These are phyloP conservation scores for Schizothorax lantsangensis DNA, from an alignment of 2,797 vertebrate species.

Conservation along the genomic window DNA sequence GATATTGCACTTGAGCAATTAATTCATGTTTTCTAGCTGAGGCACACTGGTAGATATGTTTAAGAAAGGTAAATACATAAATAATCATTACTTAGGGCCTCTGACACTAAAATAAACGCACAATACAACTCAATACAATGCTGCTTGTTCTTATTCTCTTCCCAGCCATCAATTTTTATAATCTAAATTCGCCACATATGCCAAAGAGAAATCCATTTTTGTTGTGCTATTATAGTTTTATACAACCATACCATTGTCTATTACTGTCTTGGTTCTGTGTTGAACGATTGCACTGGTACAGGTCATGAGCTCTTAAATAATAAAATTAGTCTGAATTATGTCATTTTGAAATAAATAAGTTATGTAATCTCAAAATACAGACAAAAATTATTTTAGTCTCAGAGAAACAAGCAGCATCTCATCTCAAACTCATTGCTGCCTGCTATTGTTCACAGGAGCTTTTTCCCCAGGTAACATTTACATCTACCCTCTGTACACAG, in stretches of 20 bases:
- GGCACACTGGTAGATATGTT: not conserved
- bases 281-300: not conserved
- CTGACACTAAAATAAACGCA: not conserved
- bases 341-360: not conserved
- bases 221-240: not conserved
- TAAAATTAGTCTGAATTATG: constrained; percentile 12
- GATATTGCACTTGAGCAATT: not conserved
- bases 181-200: not conserved
- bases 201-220: not conserved
- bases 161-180: not conserved
- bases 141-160: not conserved
- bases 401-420: constrained; percentile 7
- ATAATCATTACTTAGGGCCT: not conserved
- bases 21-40: not conserved
- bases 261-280: not conserved
- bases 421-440: constrained; percentile 3
- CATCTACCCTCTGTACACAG: not conserved
- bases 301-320: not conserved
- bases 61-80: constrained; percentile 7
- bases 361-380: constrained; percentile 44
- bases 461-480: constrained; percentile 14
- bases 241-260: not conserved
- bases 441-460: constrained; percentile 24
- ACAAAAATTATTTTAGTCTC: constrained; percentile 26
- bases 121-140: not conserved